These are phyloP conservation scores for Orthosia gothica DNA, from an alignment of 2,888 invertebrate genomes.

Conservation along the genomic window DNA sequence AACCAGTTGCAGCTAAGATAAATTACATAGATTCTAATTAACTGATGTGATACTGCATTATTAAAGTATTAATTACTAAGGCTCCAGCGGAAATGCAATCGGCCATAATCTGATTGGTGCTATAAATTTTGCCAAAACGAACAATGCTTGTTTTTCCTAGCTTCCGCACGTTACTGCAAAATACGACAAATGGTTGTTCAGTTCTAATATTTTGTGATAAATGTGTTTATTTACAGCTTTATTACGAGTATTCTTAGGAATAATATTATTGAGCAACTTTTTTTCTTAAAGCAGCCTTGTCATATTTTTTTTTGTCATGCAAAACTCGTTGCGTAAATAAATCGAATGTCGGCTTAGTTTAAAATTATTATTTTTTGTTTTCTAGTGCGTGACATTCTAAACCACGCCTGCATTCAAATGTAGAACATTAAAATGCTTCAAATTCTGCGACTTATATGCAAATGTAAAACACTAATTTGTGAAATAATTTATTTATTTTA, in stretches of 20 bases:
- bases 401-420: slow-evolving; percentile 19
- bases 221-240: slow-evolving; percentile 17
- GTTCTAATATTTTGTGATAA: slow-evolving; percentile 24
- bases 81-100: slow-evolving; percentile 33
- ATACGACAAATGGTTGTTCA: slow-evolving; percentile 27
- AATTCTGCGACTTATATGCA: not conserved
- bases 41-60: slow-evolving; percentile 18
- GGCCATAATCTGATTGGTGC: slow-evolving; percentile 15
- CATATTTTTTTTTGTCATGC: slow-evolving; percentile 6
- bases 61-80: slow-evolving; percentile 13
- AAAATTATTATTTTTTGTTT: slow-evolving; percentile 15
- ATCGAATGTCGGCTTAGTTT: slow-evolving; percentile 9
- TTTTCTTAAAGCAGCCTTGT: not conserved
- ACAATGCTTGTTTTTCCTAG: slow-evolving; percentile 17
- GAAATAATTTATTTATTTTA: slow-evolving; percentile 7
- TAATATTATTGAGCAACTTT: not conserved
- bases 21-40: slow-evolving; percentile 44
- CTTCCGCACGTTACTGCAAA: slow-evolving; percentile 32
- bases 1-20: slow-evolving; percentile 27
- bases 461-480: not conserved
- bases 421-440: not conserved
- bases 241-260: slow-evolving; percentile 21
- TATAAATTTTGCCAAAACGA: slow-evolving; percentile 37
- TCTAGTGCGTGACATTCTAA: slow-evolving; percentile 25
- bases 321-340: not conserved